These are phyloP conservation scores for Lithophane semibrunnea DNA, from an alignment of 2,888 invertebrate genomes.

Conservation along the genomic window DNA sequence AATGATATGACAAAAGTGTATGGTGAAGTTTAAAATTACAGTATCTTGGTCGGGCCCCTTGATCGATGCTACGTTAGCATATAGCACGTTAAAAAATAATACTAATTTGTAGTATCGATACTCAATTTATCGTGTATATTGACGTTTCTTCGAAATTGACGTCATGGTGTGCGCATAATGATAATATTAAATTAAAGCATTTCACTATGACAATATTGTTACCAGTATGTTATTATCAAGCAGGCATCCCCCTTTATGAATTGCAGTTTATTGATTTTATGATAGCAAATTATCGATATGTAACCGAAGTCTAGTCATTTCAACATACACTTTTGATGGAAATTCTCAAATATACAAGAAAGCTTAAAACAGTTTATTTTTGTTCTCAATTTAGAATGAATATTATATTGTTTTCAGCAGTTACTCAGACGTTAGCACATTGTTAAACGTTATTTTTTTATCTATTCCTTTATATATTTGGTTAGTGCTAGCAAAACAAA, in stretches of 20 bases:
- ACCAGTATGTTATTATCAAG: background rate
- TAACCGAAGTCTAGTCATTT: background rate
- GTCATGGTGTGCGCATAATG: background rate
- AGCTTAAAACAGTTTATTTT: constrained; percentile 59
- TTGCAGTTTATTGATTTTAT: background rate
- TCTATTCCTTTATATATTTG: constrained; percentile 29
- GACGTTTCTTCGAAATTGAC: background rate
- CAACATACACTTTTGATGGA: constrained; percentile 44
- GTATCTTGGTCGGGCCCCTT: background rate
- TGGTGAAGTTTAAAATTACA: constrained; percentile 22
- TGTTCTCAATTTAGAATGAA: constrained; percentile 72
- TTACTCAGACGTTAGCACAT: constrained; percentile 71
- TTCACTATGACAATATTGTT: background rate
- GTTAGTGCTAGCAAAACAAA: constrained; percentile 55
- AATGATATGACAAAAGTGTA: constrained; percentile 39
- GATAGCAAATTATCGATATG: background rate
- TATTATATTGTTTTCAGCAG: constrained; percentile 60
- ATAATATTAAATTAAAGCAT: background rate
- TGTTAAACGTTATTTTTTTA: constrained; percentile 65
- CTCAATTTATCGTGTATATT: background rate
- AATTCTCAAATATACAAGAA: constrained; percentile 38
- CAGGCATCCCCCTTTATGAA: background rate
- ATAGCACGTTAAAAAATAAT: background rate
- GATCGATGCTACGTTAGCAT: background rate
- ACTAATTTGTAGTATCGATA: background rate